Evolutionary conservation across 2,888 invertebrate species (phyloP).

Genomic region (Eupithecia pulchellata): DNA sequence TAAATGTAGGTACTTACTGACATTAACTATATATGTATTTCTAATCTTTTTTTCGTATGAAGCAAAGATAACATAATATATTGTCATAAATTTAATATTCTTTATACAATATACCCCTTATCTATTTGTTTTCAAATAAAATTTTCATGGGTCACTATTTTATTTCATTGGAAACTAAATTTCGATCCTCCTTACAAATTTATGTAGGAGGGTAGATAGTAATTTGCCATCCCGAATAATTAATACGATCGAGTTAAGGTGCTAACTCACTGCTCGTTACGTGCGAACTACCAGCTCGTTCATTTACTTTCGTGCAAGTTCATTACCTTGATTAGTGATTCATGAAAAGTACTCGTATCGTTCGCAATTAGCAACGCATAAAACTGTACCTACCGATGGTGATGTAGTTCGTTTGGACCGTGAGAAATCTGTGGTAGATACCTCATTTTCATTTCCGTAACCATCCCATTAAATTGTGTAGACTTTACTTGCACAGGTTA

Average conservation of each 20-base stretch:
- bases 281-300: conserved; percentile 16
- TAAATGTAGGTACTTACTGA: no score
- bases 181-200: neutral
- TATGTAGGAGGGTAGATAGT: neutral
- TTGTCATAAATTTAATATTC: no score
- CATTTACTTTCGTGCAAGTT: conserved; percentile 15
- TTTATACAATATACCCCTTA: no score
- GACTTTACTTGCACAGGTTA: no score
- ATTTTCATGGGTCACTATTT: no score
- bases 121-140: no score
- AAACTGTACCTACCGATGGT: conserved; percentile 3
- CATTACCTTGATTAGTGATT: conserved; percentile 28
- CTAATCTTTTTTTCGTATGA: no score
- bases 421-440: neutral
- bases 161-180: neutral
- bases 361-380: conserved; percentile 6
- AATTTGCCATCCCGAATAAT: conserved; percentile 4
- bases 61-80: no score
- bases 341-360: conserved; percentile 21
- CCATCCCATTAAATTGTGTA: no score
- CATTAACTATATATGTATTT: no score
- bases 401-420: neutral
- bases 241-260: conserved; percentile 14
- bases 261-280: conserved; percentile 28
- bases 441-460: neutral